Conservation (phyloP, 1,140 invertebrate genomes). For the Drosophila ambigua region DNA sequence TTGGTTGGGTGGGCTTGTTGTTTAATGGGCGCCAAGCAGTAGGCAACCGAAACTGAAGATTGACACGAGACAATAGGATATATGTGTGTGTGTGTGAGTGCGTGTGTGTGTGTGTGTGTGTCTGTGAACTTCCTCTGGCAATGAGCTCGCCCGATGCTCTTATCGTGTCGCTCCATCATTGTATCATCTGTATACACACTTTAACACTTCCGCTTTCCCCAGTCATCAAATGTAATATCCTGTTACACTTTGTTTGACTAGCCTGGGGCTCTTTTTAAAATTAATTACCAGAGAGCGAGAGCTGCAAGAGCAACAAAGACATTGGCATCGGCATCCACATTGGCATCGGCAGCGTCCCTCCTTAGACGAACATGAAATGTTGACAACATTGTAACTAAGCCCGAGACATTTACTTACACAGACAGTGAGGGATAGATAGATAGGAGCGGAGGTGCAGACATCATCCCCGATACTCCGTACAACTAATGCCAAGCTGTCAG, state of each 20-base stretch:
- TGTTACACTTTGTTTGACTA: constrained; percentile 81
- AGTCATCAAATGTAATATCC: constrained; percentile 81
- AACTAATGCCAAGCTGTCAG: constrained; percentile 80
- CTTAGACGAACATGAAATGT: constrained; percentile 74
- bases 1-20: too few species aligned
- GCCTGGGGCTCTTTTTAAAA: constrained; percentile 77
- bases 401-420: constrained; percentile 74
- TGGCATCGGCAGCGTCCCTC: constrained; percentile 5
- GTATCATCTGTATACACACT: constrained; percentile 71
- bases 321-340: constrained; percentile 10
- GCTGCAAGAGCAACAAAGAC: constrained; percentile 54
- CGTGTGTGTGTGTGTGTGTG: too few species aligned
- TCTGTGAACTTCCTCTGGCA: neutral
- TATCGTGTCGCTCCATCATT: constrained; percentile 51
- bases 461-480: constrained; percentile 49
- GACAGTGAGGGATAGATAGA: constrained; percentile 12
- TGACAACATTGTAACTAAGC: constrained; percentile 79
- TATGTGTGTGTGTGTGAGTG: neutral
- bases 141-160: constrained; percentile 21
- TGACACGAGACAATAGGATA: constrained; percentile 10
- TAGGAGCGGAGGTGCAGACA: neutral
- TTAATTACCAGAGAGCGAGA: constrained; percentile 71
- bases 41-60: neutral
- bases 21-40: too few species aligned
- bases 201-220: constrained; percentile 75